phyloP scores from a whole-genome alignment of 2,797 vertebrate genomes.

The Knipowitschia caucasica region DNA sequence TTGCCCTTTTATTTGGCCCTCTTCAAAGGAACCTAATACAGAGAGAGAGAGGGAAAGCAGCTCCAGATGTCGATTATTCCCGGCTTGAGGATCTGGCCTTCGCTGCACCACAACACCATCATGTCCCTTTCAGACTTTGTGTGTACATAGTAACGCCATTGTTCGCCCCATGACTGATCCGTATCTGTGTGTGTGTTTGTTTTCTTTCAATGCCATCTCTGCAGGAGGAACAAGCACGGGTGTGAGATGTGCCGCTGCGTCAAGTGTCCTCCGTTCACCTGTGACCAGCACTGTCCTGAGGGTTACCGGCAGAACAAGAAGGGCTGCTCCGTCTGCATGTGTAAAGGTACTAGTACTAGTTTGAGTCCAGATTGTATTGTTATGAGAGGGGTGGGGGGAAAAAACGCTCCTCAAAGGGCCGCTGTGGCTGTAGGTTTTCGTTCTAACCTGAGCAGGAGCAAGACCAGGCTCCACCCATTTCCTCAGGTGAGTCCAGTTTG shows the following conservation, averaged over 20 bases:
- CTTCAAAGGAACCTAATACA: conserved; percentile 71
- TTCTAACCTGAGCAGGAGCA: no score
- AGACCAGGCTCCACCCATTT: no score
- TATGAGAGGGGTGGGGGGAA: no score
- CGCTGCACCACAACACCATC: conserved; percentile 28
- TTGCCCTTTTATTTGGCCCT: conserved; percentile 69
- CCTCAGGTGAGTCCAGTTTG: no score
- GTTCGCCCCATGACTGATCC: conserved; percentile 8
- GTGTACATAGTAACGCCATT: conserved; percentile 7
- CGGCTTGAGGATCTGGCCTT: conserved; percentile 60
- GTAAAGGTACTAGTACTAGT: conserved; percentile 80
- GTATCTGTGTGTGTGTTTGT: not conserved
- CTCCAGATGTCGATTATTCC: conserved; percentile 71
- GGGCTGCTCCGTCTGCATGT: conserved; percentile 80
- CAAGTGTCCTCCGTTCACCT: conserved; percentile 80
- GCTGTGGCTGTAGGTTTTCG: no score
- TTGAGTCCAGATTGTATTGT: no score
- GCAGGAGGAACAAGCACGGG: conserved; percentile 82
- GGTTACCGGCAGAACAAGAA: conserved; percentile 79
- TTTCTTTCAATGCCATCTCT: not conserved
- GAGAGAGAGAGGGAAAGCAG: conserved; percentile 49
- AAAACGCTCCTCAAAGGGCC: no score
- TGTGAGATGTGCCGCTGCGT: conserved; percentile 85
- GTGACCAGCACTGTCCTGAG: conserved; percentile 74
- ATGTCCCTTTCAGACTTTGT: conserved; percentile 11